Percentiles rank a stretch among this genome's conserved stretches.
phyloP scores from a whole-genome alignment of 1,140 invertebrate genomes.

The Planococcus citri region DNA sequence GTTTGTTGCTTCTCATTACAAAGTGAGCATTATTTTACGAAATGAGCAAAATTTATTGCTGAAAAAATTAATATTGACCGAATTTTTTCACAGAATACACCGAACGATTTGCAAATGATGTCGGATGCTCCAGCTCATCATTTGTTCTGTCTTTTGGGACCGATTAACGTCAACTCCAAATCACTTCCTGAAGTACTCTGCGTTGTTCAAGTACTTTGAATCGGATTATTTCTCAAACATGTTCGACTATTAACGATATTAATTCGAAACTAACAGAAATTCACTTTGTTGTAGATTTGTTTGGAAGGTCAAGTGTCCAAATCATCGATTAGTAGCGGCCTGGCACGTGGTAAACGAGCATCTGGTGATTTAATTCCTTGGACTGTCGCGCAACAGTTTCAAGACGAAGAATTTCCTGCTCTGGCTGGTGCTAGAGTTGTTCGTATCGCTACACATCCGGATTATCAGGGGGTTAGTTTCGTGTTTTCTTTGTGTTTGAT shows the following conservation, averaged over 20 bases:
- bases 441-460: constrained; percentile 94
- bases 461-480: constrained; percentile 71
- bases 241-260: constrained; percentile 18
- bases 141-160: constrained; percentile 87
- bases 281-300: constrained; percentile 48
- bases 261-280: too few relatives aligned
- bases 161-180: constrained; percentile 55
- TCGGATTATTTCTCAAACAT: not conserved
- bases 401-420: constrained; percentile 84
- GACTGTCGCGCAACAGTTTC: constrained; percentile 93
- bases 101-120: constrained; percentile 97
- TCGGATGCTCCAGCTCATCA: constrained; percentile 98
- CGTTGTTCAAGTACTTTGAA: constrained; percentile 59
- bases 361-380: constrained; percentile 96
- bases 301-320: constrained; percentile 90
- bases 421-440: constrained; percentile 85
- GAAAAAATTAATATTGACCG: not conserved
- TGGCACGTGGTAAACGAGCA: constrained; percentile 74
- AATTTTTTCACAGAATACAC: constrained; percentile 62
- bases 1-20: constrained; percentile 96
- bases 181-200: constrained; percentile 80
- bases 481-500: not conserved
- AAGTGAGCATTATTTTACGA: constrained; percentile 42
- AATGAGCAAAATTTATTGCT: not conserved
- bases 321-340: constrained; percentile 56